Percentiles rank a stretch among this genome's conserved stretches.
Conservation (phyloP, 2,797 vertebrate genomes). For the Microcaecilia unicolor region DNA sequence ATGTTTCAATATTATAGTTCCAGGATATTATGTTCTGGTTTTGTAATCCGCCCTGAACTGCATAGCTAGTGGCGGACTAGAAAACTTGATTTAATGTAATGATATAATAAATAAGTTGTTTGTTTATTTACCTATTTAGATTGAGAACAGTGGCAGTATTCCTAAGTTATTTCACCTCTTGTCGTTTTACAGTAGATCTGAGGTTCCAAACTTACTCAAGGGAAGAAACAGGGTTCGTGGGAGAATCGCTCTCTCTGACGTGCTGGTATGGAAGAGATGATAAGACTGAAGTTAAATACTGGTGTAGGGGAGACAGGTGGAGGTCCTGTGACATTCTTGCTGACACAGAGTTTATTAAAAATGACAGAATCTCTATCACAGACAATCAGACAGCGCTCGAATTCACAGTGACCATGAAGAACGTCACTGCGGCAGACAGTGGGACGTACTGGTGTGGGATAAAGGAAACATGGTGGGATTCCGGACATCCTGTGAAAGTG, state of each 20-base stretch:
- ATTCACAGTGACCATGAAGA: not conserved
- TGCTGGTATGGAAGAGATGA: not conserved
- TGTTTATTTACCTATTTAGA: no score
- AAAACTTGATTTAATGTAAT: no score
- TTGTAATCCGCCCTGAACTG: no score
- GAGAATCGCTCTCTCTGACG: not conserved
- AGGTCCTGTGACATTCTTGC: not conserved
- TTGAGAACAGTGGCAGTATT: no score
- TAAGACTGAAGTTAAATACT: not conserved
- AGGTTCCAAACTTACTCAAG: not conserved
- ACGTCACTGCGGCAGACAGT: no score
- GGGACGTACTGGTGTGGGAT: no score
- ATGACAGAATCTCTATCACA: not conserved
- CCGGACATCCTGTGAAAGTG: not conserved
- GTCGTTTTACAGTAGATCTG: no score
- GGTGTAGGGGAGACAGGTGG: not conserved
- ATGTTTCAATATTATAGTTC: no score
- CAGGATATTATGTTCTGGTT: no score
- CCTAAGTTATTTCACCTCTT: no score
- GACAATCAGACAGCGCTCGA: not conserved
- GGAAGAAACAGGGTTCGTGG: not conserved
- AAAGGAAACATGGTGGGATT: not conserved
- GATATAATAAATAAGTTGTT: no score
- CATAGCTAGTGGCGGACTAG: no score
- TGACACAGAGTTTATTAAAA: not conserved